These are phyloP conservation scores for Drosophila cognata DNA, from an alignment of 2,888 invertebrate genomes.

Conservation along the genomic window DNA sequence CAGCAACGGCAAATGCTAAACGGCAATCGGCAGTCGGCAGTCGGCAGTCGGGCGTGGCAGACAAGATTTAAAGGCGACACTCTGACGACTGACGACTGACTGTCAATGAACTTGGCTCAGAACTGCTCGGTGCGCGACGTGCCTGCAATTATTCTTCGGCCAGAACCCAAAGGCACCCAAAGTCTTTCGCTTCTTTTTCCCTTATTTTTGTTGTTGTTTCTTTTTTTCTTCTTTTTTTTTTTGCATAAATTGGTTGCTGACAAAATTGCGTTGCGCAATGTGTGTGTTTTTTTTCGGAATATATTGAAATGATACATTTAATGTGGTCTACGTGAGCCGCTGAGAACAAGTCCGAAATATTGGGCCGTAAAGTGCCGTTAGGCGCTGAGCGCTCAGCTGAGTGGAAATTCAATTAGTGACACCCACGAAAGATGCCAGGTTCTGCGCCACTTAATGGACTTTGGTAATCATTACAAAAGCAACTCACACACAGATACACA, in stretches of 20 bases:
- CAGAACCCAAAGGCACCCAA: conserved; percentile 14
- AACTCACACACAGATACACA: neutral
- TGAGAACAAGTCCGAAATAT: conserved; percentile 33
- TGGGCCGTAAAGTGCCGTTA: conserved; percentile 64
- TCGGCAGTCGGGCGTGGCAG: conserved; percentile 75
- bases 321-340: conserved; percentile 43
- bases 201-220: neutral
- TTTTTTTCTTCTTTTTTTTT: conserved; percentile 15
- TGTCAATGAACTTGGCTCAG: conserved; percentile 71
- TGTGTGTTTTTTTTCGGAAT: conserved; percentile 9
- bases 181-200: conserved; percentile 28
- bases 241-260: conserved; percentile 53
- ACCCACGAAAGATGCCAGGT: conserved; percentile 61
- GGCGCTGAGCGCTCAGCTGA: conserved; percentile 36
- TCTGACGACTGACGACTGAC: conserved; percentile 14
- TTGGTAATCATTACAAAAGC: conserved; percentile 56
- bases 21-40: conserved; percentile 6
- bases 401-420: conserved; percentile 77
- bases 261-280: conserved; percentile 56
- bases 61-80: conserved; percentile 34
- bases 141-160: conserved; percentile 75
- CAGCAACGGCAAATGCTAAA: conserved; percentile 8
- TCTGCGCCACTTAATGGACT: conserved; percentile 53
- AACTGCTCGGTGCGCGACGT: conserved; percentile 40
- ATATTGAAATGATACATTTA: conserved; percentile 61